Conservation (phyloP, 64 coral and sea anemone genomes). For the Porites lutea region DNA sequence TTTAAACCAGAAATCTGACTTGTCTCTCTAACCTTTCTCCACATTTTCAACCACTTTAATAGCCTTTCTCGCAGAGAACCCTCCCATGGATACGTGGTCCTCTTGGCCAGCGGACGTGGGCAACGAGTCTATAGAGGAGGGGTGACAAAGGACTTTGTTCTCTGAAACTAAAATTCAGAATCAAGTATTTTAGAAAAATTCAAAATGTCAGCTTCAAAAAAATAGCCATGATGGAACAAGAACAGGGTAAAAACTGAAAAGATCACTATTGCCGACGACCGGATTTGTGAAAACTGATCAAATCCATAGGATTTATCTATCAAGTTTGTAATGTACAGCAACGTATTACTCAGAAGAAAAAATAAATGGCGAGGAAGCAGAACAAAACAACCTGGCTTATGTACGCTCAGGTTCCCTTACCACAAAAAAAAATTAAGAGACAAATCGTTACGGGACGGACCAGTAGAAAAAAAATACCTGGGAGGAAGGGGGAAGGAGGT, state of each 20-base stretch:
- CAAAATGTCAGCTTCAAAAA: background rate
- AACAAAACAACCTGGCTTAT: no score
- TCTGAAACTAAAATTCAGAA: conserved; percentile 85
- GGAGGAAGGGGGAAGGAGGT: no score
- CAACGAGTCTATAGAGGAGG: conserved; percentile 93
- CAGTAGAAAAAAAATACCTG: no score
- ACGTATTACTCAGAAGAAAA: no score
- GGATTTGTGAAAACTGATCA: no score
- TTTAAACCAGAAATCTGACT: background rate
- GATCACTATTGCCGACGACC: no score
- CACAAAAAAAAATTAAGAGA: background rate
- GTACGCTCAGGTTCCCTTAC: no score
- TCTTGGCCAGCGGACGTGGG: conserved; percentile 91
- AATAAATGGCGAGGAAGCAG: no score
- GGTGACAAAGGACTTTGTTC: conserved; percentile 97
- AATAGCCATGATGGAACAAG: no score
- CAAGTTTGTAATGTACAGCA: no score
- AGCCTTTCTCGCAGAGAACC: conserved; percentile 90
- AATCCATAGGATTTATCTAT: no score
- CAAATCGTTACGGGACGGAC: background rate
- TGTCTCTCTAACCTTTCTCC: conserved; percentile 78
- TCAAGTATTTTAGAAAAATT: background rate
- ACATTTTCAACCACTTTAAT: conserved; percentile 92
- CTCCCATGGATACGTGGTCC: conserved; percentile 97
- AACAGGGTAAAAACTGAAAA: background rate